A percentile compares a stretch with the other conserved stretches of the same genome.
phyloP scores from a whole-genome alignment of 1,140 invertebrate species.

The Lepidurus couesii region DNA sequence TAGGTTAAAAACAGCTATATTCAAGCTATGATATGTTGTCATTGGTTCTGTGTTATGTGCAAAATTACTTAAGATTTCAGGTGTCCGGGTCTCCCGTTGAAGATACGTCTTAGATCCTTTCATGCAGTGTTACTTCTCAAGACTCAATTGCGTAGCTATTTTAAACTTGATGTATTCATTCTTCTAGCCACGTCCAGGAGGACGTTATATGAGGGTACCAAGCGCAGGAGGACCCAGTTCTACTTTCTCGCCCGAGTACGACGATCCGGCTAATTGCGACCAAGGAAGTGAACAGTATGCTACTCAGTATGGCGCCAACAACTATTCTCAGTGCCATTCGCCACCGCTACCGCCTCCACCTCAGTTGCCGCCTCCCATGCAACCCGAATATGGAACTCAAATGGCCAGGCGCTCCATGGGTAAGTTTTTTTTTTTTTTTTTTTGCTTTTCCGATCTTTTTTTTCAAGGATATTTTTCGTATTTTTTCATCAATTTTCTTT shows the following conservation, averaged over 20 bases:
- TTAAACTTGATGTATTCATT: neutral
- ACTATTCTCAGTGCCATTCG: constrained; percentile 52
- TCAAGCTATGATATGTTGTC: too few species aligned
- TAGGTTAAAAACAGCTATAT: too few species aligned
- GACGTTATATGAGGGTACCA: constrained; percentile 60
- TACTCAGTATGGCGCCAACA: constrained; percentile 62
- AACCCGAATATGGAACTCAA: constrained; percentile 63
- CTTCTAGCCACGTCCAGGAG: constrained; percentile 58
- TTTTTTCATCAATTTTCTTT: neutral
- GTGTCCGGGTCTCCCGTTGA: too few species aligned
- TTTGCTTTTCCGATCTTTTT: neutral
- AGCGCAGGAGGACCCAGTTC: constrained; percentile 45
- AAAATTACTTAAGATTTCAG: too few species aligned
- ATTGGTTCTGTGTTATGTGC: too few species aligned
- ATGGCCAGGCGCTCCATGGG: constrained; percentile 58
- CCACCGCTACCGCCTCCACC: constrained; percentile 57
- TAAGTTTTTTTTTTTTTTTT: constrained; percentile 36
- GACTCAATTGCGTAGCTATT: neutral
- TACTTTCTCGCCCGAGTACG: constrained; percentile 65
- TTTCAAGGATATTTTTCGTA: neutral
- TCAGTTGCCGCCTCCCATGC: constrained; percentile 23
- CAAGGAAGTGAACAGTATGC: constrained; percentile 62
- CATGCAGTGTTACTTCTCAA: neutral
- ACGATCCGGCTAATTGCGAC: constrained; percentile 83
- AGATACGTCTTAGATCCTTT: neutral